Base-by-base conservation (phyloP, 2,797 vertebrate genomes). In the Oryzias sinensis region DNA sequence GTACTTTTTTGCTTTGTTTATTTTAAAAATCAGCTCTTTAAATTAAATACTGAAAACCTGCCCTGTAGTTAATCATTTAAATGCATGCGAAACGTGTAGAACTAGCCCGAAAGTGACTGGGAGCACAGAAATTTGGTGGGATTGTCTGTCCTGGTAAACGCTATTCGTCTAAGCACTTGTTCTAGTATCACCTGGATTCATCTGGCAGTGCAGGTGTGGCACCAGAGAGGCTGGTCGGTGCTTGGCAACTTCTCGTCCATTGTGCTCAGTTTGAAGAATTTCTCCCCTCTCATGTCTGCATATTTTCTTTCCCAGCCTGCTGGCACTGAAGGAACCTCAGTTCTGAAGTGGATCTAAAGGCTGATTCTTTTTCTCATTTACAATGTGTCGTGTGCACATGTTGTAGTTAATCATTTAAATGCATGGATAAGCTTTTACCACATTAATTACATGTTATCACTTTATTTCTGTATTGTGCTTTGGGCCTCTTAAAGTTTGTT, bases 181-280 rank as follows among this genome's bases (percentile, higher is more conserved):
- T 70, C 17, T 43, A 17, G 16, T 75, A 74, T 84, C 80, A 24
- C 53, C 4, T 47, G 49, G 43, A 37, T 42, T 70, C 78, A 83
- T 79, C 62, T 62, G 14, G n/a, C 48, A 51, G 22, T 1, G 27
- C 79, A 86, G 81, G 85, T 84, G 85, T 84, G 77, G 74, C 41
- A 0, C 47, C 20, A 20, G 60, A 50, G 54, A 47, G 65, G 46
- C 65, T 27, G 54, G 62, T 56, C 42, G 61, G 54, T n/a, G 5
- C 68, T 50, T 59, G 53, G 72, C 44, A 64, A n/a, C 49, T 44
- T 33, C 4, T 9, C 7, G 57, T 41, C 29, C 22, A 46, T 9
- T 42, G 14, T 58, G 53, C 65, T 80, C 80, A 83, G 65, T 80
- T 25, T 48, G 59, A 69, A 60, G 60, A 59, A 7, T 59, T 60